Conservation (phyloP, 35 echinoderm and acorn worm genomes). For the Ophioderma brevispina region DNA sequence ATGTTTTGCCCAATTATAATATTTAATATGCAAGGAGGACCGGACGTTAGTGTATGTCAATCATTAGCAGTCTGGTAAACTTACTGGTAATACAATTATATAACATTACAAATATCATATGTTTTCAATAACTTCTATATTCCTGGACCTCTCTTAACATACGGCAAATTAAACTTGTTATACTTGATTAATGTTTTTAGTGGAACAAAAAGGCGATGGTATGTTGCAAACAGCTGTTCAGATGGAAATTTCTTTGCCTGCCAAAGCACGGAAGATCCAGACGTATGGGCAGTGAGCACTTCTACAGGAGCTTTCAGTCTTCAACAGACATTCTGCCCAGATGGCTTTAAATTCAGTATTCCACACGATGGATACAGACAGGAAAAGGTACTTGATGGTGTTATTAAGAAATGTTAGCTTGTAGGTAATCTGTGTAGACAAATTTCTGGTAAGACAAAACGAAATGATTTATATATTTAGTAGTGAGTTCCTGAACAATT, state of each 20-base stretch:
- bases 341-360: conserved; percentile 64
- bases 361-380: conserved; percentile 69
- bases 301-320: conserved; percentile 15
- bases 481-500: no score
- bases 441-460: no score
- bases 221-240: conserved; percentile 40
- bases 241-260: conserved; percentile 52
- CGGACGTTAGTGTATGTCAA: no score
- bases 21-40: no score
- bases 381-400: conserved; percentile 90
- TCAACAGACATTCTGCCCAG: conserved; percentile 26
- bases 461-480: no score
- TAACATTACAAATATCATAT: background rate
- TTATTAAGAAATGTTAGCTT: no score
- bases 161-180: background rate
- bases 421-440: no score
- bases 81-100: no score
- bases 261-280: conserved; percentile 27
- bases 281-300: conserved; percentile 58
- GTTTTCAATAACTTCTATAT: background rate
- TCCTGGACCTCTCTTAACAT: background rate
- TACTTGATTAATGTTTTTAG: background rate
- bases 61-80: no score
- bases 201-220: conserved; percentile 56
- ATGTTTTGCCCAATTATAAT: no score